These are phyloP conservation scores for Tupiocoris notatus DNA, from an alignment of 2,888 invertebrate genomes.

Conservation along the genomic window DNA sequence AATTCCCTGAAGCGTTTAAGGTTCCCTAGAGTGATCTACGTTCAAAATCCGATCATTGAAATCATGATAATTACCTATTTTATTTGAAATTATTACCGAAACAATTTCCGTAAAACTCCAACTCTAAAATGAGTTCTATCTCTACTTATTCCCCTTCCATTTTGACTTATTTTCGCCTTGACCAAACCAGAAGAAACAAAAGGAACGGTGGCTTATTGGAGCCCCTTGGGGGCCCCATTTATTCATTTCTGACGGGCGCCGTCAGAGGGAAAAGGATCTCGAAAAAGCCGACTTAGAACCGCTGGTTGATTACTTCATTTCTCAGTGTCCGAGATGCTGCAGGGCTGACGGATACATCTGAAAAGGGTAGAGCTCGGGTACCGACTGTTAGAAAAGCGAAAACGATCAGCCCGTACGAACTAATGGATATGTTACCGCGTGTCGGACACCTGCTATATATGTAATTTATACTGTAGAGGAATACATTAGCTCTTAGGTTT, in stretches of 20 bases:
- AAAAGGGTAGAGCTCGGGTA: not conserved
- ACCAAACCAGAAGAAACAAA: too few relatives aligned
- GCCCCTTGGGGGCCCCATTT: constrained; percentile 8
- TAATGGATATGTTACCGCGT: constrained; percentile 42
- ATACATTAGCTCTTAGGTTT: constrained; percentile 32
- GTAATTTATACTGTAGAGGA: constrained; percentile 39
- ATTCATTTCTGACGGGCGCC: not conserved
- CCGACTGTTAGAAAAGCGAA: not conserved
- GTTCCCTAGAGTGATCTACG: too few relatives aligned
- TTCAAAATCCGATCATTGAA: too few relatives aligned
- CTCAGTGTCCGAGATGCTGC: constrained; percentile 29
- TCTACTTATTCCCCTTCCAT: too few relatives aligned
- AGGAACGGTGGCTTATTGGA: constrained; percentile 11
- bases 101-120: too few relatives aligned
- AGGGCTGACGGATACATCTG: not conserved
- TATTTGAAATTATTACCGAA: too few relatives aligned
- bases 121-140: too few relatives aligned
- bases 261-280: not conserved
- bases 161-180: too few relatives aligned
- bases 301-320: constrained; percentile 34
- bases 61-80: too few relatives aligned
- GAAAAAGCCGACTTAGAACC: constrained; percentile 8
- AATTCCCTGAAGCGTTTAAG: too few relatives aligned
- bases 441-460: constrained; percentile 42
- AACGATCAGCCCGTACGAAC: not conserved